A percentile compares a stretch with the other conserved stretches of the same genome.
phyloP scores from a whole-genome alignment of 30 jellyfish, hydroid and myxozoan genomes.

The Aurelia sp. region DNA sequence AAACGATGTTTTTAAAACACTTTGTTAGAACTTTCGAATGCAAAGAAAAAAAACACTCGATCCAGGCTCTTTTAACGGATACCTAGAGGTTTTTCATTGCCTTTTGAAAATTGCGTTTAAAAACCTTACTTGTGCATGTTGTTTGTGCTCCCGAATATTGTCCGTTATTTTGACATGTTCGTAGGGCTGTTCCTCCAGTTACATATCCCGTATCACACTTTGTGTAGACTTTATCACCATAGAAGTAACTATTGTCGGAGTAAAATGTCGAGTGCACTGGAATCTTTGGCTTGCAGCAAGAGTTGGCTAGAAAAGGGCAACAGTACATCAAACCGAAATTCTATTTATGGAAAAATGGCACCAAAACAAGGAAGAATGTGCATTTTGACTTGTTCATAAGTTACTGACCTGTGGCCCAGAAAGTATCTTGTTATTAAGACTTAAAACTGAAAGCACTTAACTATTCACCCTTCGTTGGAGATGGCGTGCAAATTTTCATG shows the following conservation, averaged over 20 bases:
- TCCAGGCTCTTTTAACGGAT: no score
- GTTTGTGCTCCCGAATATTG: conserved; percentile 85
- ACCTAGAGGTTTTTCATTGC: no score
- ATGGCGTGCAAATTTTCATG: no score
- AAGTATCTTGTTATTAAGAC: no score
- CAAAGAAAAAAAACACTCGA: no score
- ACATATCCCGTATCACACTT: conserved; percentile 79
- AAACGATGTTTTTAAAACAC: no score
- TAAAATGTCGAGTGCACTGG: conserved; percentile 68
- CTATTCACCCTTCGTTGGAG: no score
- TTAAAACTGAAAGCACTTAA: no score
- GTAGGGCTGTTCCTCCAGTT: conserved; percentile 74
- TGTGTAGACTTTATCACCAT: conserved; percentile 77
- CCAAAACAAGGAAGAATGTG: not conserved
- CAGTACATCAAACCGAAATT: not conserved
- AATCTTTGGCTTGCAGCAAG: conserved; percentile 91
- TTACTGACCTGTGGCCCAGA: no score
- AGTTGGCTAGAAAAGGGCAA: conserved; percentile 54
- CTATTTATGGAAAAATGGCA: not conserved
- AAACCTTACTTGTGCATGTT: conserved; percentile 87
- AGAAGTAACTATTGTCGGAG: conserved; percentile 67
- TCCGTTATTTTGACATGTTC: conserved; percentile 76
- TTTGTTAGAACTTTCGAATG: no score
- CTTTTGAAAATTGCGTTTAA: no score
- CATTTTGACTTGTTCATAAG: no score